Evolutionary conservation across 2,797 vertebrate genomes (phyloP), one percentile per base, ranked within the genome.

Genomic region (Artibeus lituratus): DNA sequence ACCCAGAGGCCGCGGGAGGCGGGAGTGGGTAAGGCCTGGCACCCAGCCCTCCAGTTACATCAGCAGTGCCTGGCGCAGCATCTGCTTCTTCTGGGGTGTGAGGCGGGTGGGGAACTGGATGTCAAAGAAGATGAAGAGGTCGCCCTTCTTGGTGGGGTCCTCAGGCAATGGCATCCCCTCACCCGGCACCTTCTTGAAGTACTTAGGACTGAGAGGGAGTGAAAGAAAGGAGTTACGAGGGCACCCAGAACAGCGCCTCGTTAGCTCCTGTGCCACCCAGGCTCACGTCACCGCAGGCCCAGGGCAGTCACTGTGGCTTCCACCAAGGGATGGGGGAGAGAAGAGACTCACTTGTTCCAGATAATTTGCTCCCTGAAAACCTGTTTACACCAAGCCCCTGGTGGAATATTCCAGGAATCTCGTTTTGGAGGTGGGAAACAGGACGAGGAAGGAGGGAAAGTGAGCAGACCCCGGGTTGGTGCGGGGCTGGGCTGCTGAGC

Each of bases 131-230:
- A 99, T 98, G 97, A 99, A 97, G 96, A 99, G 99, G 95, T 99
- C 98, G 32, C 99, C 99, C 97, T 97, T 99, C 96, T 88, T 96
- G 32, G 85, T 97, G 29, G 98, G 98, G 92, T 99, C 98, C 72
- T 97, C 94, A 16, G 97, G 95, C 92, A 99, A 91, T 0, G 99
- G 99, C 99, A 99, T 99, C 94, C 99, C 99, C 96, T 99, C 99
- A 81, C 98, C 99, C 0, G 98, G 98, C 90, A 99, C 99, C 87
- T 99, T 97, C 88, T 99, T 99, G 67, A 95, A 99, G 98, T 99
- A 99, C 15, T 98, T 97, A 77, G 99, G 99, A 97, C 99, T 99
- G n/a, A 67, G 29, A 39, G 47, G 84, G 49, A 59, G 70, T 32
- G 49, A 92, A 59, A 80, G 35, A n/a, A 76, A 62, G 47, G 44